These are phyloP conservation scores for Montipora foliosa DNA, from an alignment of 64 coral and sea anemone species.

Conservation along the genomic window DNA sequence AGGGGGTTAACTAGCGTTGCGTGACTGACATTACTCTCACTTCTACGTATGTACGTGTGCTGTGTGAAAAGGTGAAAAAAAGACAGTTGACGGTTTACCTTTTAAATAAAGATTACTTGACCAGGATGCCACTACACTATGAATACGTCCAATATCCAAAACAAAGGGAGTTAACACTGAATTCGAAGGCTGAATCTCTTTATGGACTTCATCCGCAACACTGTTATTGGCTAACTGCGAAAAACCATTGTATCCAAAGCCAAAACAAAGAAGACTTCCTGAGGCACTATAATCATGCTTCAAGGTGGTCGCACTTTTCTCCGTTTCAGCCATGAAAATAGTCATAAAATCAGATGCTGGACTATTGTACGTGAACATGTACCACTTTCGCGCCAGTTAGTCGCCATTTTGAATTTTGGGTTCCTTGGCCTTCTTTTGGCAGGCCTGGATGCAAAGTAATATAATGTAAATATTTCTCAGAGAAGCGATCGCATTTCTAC, in stretches of 20 bases:
- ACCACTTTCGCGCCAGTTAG: too few relatives aligned
- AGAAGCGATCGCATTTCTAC: background rate
- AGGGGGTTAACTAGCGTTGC: too few relatives aligned
- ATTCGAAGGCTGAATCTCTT: too few relatives aligned
- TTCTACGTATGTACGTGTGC: too few relatives aligned
- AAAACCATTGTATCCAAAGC: conserved; percentile 87
- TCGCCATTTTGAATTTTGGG: background rate
- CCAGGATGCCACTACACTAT: conserved; percentile 46
- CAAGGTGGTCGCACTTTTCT: background rate
- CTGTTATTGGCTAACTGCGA: conserved; percentile 17
- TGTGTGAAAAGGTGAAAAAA: too few relatives aligned
- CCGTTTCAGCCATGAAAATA: conserved; percentile 9
- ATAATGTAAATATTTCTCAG: conserved; percentile 34
- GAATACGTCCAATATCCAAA: conserved; percentile 15
- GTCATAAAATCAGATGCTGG: background rate
- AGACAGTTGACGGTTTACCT: background rate
- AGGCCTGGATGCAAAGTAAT: conserved; percentile 29
- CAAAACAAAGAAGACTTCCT: conserved; percentile 19
- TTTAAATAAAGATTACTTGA: conserved; percentile 47
- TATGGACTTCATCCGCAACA: background rate
- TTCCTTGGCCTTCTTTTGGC: background rate
- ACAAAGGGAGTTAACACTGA: background rate
- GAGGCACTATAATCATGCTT: background rate
- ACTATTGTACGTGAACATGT: too few relatives aligned
- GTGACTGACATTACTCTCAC: too few relatives aligned